Conservation (phyloP, 2,797 vertebrate species). For the Menidia menidia region DNA sequence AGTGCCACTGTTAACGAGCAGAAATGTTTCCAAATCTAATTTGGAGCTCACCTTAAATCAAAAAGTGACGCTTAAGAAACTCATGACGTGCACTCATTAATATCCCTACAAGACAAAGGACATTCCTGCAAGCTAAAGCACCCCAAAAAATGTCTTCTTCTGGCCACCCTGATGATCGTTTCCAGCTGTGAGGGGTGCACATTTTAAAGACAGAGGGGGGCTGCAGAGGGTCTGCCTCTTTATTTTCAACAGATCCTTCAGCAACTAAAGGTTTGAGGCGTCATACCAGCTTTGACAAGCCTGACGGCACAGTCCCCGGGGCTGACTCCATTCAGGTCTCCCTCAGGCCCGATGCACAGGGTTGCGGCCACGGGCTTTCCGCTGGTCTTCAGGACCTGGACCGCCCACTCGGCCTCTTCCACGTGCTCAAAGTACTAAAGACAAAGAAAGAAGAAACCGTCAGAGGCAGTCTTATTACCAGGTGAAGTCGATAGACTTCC, state of each 20-base stretch:
- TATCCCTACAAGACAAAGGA: not conserved
- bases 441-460: not conserved
- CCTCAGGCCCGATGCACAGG: slow-evolving; percentile 93
- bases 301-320: slow-evolving; percentile 91
- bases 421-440: slow-evolving; percentile 96
- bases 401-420: slow-evolving; percentile 96
- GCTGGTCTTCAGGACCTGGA: slow-evolving; percentile 89
- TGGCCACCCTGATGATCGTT: not conserved
- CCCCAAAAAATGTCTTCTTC: not conserved
- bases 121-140: not conserved
- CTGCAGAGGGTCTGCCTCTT: not conserved
- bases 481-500: too few species aligned
- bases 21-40: too few species aligned
- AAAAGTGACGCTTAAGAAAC: too few species aligned
- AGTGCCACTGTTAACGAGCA: too few species aligned
- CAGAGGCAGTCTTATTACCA: not conserved
- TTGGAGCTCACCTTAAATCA: too few species aligned
- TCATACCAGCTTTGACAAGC: slow-evolving; percentile 91
- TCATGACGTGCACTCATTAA: too few species aligned
- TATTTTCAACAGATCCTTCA: not conserved
- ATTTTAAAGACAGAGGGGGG: not conserved
- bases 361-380: slow-evolving; percentile 90
- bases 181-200: not conserved
- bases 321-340: slow-evolving; percentile 89
- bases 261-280: not conserved